Conservation (phyloP, 2,888 invertebrate species). For the Oscheius sp. region DNA sequence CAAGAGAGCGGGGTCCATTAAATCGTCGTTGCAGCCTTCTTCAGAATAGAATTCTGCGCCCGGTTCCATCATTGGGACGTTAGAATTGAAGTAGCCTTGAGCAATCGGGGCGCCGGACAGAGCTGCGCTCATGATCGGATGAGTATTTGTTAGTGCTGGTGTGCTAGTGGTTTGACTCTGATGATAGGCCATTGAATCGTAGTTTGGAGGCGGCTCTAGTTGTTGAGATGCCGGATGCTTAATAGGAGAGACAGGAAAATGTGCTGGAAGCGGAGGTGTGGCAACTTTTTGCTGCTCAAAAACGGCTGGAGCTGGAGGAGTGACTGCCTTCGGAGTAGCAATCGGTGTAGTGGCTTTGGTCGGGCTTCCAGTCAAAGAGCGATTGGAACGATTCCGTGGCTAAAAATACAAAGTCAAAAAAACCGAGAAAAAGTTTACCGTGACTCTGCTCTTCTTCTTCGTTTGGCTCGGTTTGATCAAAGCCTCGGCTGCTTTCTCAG, state of each 20-base stretch:
- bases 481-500: slow-evolving; percentile 13
- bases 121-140: neutral
- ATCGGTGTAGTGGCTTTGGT: too few relatives aligned
- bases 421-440: neutral
- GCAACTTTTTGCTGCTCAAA: neutral
- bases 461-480: neutral
- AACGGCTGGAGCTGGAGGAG: neutral
- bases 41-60: too few relatives aligned
- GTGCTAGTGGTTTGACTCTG: too few relatives aligned
- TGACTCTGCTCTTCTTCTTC: slow-evolving; percentile 17
- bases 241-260: too few relatives aligned
- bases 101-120: neutral
- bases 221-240: too few relatives aligned
- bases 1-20: too few relatives aligned
- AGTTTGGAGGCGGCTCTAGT: too few relatives aligned
- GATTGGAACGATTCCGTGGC: neutral
- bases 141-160: neutral
- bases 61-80: too few relatives aligned
- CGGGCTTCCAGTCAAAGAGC: too few relatives aligned
- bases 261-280: neutral
- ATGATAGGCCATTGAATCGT: too few relatives aligned
- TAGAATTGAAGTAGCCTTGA: too few relatives aligned
- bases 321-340: neutral
- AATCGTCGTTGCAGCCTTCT: too few relatives aligned
- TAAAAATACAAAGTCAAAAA: neutral